phyloP scores from a whole-genome alignment of 2,888 invertebrate species.

The Nemoura dubitans region DNA sequence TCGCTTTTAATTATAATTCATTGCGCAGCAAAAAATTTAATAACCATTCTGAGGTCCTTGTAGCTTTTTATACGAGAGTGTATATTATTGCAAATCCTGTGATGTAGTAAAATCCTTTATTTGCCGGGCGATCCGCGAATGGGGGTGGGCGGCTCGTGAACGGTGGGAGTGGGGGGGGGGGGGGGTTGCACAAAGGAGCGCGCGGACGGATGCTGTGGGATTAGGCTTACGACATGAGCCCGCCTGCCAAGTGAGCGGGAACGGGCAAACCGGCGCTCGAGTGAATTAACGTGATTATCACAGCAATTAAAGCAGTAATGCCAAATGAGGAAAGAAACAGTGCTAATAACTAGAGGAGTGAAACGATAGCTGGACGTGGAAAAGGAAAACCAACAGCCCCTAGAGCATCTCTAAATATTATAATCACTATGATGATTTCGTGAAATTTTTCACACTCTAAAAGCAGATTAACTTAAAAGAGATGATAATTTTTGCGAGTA shows the following conservation, averaged over 20 bases:
- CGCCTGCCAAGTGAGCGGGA: not conserved
- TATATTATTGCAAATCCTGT: conserved; percentile 32
- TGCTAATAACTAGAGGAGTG: conserved; percentile 17
- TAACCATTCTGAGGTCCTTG: conserved; percentile 27
- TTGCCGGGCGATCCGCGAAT: conserved; percentile 25
- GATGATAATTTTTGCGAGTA: not conserved
- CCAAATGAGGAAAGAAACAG: conserved; percentile 37
- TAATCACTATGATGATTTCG: conserved; percentile 34
- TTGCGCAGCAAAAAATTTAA: not conserved
- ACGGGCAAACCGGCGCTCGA: not conserved
- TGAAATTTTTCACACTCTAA: not conserved
- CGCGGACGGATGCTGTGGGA: conserved; percentile 15
- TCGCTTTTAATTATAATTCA: not conserved
- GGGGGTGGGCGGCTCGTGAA: not conserved
- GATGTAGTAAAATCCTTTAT: conserved; percentile 42
- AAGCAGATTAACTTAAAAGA: conserved; percentile 14
- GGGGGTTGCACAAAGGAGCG: conserved; percentile 4
- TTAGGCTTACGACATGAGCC: conserved; percentile 29
- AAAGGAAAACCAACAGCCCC: not conserved
- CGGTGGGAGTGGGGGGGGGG: too few species aligned
- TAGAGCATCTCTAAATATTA: not conserved
- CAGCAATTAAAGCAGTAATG: conserved; percentile 43
- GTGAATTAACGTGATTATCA: conserved; percentile 44
- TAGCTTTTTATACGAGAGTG: conserved; percentile 25
- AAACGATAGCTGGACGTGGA: not conserved